These are phyloP conservation scores for Hirtodrosophila alboralis DNA, from an alignment of 2,888 invertebrate species.

Conservation along the genomic window DNA sequence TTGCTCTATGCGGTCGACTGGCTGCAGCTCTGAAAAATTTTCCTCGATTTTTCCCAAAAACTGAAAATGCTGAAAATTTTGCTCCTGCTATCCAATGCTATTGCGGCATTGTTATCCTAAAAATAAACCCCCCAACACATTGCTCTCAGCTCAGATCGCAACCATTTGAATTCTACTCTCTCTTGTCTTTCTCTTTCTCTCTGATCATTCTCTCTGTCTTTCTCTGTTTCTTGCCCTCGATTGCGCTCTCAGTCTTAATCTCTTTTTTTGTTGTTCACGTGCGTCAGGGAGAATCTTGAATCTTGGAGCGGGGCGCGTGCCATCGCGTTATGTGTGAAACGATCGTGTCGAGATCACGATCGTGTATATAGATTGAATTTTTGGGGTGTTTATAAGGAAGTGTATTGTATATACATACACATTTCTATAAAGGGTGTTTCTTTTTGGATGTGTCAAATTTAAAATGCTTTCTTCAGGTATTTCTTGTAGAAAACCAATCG, in stretches of 20 bases:
- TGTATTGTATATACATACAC: slow-evolving; percentile 19
- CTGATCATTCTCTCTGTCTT: slow-evolving; percentile 4
- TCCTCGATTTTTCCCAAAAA: slow-evolving; percentile 60
- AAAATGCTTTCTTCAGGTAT: too few species aligned
- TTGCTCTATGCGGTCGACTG: slow-evolving; percentile 74
- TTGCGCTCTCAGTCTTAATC: slow-evolving; percentile 21
- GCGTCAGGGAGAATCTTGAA: slow-evolving; percentile 36
- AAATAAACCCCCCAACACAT: slow-evolving; percentile 60
- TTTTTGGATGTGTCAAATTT: too few species aligned
- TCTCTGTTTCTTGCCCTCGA: slow-evolving; percentile 1
- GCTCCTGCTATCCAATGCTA: slow-evolving; percentile 48
- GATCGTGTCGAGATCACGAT: slow-evolving; percentile 60
- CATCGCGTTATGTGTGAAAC: slow-evolving; percentile 58
- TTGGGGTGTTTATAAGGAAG: slow-evolving; percentile 51
- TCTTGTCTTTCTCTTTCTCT: slow-evolving; percentile 3
- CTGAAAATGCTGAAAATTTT: slow-evolving; percentile 53
- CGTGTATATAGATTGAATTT: slow-evolving; percentile 33
- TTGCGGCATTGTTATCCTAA: slow-evolving; percentile 74
- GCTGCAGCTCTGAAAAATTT: slow-evolving; percentile 54
- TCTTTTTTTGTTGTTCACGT: slow-evolving; percentile 56
- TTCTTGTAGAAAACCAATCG: too few species aligned
- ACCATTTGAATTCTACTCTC: slow-evolving; percentile 16
- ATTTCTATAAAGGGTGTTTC: slow-evolving; percentile 4
- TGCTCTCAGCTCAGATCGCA: slow-evolving; percentile 23
- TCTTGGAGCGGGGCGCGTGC: slow-evolving; percentile 63